These are phyloP conservation scores for Zelleria hepariella DNA, from an alignment of 2,888 invertebrate species.

Conservation along the genomic window DNA sequence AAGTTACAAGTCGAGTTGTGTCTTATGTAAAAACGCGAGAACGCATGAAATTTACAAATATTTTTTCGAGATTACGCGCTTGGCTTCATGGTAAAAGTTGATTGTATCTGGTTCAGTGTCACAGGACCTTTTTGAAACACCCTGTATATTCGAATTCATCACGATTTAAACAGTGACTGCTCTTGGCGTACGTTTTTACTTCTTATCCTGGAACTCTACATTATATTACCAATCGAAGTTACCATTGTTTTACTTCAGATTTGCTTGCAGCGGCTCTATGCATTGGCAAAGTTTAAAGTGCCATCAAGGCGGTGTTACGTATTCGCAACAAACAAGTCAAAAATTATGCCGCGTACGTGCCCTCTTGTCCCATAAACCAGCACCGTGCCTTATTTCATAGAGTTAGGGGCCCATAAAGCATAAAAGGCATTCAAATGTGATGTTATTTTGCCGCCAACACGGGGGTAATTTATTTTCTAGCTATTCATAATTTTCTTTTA, in stretches of 20 bases:
- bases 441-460: constrained; percentile 73
- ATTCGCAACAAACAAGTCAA: constrained; percentile 51
- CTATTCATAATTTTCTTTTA: constrained; percentile 73
- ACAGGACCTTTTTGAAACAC: no score
- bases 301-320: constrained; percentile 5
- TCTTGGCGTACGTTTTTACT: no score
- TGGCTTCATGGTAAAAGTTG: no score
- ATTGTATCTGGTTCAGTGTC: no score
- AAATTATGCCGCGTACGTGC: constrained; percentile 66
- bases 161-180: no score
- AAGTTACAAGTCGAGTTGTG: no score
- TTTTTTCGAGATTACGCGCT: no score
- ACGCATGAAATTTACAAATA: no score
- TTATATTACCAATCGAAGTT: no score
- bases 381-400: constrained; percentile 64
- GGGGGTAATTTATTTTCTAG: constrained; percentile 68
- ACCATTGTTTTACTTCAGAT: background rate
- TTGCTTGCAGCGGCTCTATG: background rate
- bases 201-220: no score
- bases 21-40: no score
- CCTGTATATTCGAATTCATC: no score
- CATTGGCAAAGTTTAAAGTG: background rate
- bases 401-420: constrained; percentile 69
- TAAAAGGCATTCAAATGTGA: constrained; percentile 72
- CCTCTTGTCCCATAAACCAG: constrained; percentile 60